A percentile compares a stretch with the other conserved stretches of the same genome.
These are phyloP conservation scores for Balearica regulorum DNA, from an alignment of 2,797 vertebrate genomes.

Conservation along the genomic window DNA sequence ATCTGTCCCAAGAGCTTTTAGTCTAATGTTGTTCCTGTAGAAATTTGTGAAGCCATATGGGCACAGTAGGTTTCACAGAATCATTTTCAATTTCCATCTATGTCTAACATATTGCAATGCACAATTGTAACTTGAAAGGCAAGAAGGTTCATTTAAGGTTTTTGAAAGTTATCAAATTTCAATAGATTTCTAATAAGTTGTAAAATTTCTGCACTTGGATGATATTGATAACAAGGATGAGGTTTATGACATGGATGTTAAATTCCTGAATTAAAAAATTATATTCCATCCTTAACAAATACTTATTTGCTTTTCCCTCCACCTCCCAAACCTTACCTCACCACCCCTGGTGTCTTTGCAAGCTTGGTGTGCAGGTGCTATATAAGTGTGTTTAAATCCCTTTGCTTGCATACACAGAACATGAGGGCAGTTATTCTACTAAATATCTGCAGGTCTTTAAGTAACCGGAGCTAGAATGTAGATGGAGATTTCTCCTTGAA, in stretches of 20 bases:
- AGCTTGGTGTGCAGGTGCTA: background rate
- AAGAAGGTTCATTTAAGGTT: background rate
- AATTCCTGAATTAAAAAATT: background rate
- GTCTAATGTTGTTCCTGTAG: background rate
- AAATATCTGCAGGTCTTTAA: background rate
- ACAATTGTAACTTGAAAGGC: background rate
- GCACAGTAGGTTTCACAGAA: slow-evolving; percentile 2
- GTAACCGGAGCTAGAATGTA: background rate
- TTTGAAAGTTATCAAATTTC: background rate
- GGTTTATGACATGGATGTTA: background rate
- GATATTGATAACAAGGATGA: background rate
- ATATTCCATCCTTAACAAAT: background rate
- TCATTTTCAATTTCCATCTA: background rate
- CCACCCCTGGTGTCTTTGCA: background rate
- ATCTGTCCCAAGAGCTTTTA: background rate
- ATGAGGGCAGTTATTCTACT: background rate
- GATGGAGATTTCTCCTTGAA: background rate
- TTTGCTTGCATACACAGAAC: background rate
- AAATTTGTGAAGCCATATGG: slow-evolving; percentile 21
- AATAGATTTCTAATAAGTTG: background rate
- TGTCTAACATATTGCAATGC: background rate
- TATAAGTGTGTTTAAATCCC: background rate
- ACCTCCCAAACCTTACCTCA: background rate
- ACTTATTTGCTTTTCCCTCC: background rate
- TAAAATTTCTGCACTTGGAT: background rate